phyloP scores from a whole-genome alignment of 92 coral and sea anemone species.

The Anthopleura xanthogrammica region DNA sequence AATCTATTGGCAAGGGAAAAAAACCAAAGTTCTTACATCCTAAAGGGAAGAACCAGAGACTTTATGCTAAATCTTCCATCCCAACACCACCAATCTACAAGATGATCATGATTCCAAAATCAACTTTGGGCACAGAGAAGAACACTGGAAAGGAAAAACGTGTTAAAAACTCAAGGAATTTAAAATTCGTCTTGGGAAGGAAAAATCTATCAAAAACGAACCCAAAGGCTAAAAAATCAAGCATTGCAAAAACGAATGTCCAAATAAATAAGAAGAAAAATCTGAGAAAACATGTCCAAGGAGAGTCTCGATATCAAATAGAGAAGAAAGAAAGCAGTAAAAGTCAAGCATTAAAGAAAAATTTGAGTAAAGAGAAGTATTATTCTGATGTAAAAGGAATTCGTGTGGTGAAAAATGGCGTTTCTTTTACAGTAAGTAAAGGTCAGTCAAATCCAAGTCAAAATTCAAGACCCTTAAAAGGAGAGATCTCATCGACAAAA shows the following conservation, averaged over 20 bases:
- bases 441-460: neutral
- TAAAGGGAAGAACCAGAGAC: neutral
- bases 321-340: neutral
- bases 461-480: neutral
- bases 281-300: neutral
- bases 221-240: neutral
- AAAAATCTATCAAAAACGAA: neutral
- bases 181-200: neutral
- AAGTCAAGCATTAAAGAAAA: neutral
- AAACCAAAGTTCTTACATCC: neutral
- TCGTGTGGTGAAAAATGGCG: constrained; percentile 37
- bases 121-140: no score
- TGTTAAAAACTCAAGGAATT: neutral
- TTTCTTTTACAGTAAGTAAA: constrained; percentile 22
- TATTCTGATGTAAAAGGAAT: constrained; percentile 1
- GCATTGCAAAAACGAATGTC: neutral
- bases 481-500: neutral
- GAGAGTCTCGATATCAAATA: neutral
- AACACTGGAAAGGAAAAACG: neutral
- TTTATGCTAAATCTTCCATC: constrained; percentile 6
- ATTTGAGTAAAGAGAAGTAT: neutral
- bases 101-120: constrained; percentile 6
- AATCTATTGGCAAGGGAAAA: neutral
- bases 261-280: neutral
- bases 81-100: constrained; percentile 11